phyloP scores from a whole-genome alignment of 2,113 vertebrate genomes.

The Clarias magur region DNA sequence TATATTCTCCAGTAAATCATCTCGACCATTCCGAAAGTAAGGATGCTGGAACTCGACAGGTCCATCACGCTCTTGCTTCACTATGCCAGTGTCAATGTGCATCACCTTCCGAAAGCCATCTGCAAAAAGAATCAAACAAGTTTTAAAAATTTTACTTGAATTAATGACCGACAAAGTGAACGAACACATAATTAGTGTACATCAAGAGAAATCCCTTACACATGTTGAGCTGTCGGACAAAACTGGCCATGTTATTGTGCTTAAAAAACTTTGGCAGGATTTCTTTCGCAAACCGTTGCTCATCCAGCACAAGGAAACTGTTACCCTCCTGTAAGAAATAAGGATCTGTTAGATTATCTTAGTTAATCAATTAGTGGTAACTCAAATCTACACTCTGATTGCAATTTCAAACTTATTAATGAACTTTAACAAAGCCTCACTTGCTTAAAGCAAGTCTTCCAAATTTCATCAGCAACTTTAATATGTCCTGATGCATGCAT shows the following conservation, averaged over 20 bases:
- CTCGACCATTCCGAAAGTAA: slow-evolving; percentile 91
- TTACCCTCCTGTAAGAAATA: slow-evolving; percentile 83
- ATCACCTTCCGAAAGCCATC: slow-evolving; percentile 97
- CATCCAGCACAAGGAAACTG: slow-evolving; percentile 93
- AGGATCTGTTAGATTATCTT: not conserved
- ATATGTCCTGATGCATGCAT: not conserved
- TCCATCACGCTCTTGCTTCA: slow-evolving; percentile 90
- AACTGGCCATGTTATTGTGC: slow-evolving; percentile 99
- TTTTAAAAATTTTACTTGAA: not conserved
- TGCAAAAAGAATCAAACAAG: slow-evolving; percentile 54
- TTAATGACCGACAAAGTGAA: not conserved
- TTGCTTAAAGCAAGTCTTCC: not conserved
- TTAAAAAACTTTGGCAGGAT: slow-evolving; percentile 98
- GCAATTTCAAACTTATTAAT: not conserved
- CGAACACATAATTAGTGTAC: not conserved
- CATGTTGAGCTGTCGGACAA: slow-evolving; percentile 97
- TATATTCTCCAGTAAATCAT: slow-evolving; percentile 92
- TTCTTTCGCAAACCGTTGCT: slow-evolving; percentile 94
- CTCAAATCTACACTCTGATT: not conserved
- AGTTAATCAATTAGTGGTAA: not conserved
- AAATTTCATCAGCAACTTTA: not conserved
- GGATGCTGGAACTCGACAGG: slow-evolving; percentile 95
- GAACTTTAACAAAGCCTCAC: not conserved
- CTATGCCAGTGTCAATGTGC: slow-evolving; percentile 87
- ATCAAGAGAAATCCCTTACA: slow-evolving; percentile 76